Evolutionary conservation across 2,113 vertebrate species (phyloP).

Genomic region (Bombycilla garrulus): DNA sequence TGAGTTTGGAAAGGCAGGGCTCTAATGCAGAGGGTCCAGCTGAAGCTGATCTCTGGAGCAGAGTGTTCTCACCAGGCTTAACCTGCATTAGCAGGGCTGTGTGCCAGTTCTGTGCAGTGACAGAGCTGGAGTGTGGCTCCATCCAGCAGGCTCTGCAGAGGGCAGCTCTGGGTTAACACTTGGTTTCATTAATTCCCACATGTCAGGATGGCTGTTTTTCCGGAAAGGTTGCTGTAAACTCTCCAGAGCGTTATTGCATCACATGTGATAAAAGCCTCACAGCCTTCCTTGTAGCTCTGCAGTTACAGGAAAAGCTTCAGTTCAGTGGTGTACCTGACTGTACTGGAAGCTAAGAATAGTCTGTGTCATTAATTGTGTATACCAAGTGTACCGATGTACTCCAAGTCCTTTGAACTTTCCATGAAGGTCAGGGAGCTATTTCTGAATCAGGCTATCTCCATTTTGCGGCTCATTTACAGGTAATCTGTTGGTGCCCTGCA

Average conservation of each 20-base stretch:
- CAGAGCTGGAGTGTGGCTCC: background rate
- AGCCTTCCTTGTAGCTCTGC: background rate
- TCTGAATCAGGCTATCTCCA: background rate
- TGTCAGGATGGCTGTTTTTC: background rate
- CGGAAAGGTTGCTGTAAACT: background rate
- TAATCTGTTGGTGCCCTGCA: background rate
- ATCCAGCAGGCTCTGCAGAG: background rate
- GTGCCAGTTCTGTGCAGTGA: background rate
- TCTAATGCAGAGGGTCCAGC: background rate
- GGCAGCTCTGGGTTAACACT: background rate
- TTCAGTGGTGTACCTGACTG: background rate
- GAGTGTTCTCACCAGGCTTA: background rate
- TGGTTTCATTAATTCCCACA: background rate
- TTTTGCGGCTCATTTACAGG: background rate
- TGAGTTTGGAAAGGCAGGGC: background rate
- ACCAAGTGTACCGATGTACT: background rate
- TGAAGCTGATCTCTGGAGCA: background rate
- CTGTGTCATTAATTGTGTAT: background rate
- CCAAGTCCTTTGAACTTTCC: background rate
- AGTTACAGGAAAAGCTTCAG: background rate
- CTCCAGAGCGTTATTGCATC: background rate
- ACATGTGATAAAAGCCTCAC: background rate
- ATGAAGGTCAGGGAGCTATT: background rate
- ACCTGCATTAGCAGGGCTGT: background rate
- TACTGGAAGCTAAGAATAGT: background rate